These are phyloP conservation scores for Notoglanidium macrostoma DNA, from an alignment of 2,797 vertebrate genomes.

Conservation along the genomic window DNA sequence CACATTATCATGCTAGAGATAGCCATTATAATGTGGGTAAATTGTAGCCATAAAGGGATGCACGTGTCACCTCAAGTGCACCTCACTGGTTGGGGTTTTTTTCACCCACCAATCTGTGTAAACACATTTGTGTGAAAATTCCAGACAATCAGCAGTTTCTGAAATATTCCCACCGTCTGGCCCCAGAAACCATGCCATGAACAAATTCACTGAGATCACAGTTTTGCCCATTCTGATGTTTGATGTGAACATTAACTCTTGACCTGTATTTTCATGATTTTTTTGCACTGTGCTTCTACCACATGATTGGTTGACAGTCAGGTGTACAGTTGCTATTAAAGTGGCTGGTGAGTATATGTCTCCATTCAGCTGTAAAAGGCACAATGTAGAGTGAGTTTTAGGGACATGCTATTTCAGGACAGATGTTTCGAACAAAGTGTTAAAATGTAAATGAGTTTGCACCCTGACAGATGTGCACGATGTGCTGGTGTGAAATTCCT, in stretches of 20 bases:
- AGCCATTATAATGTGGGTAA: background rate
- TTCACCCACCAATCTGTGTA: background rate
- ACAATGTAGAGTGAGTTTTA: background rate
- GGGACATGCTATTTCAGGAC: constrained; percentile 19
- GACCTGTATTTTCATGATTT: background rate
- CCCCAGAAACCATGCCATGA: background rate
- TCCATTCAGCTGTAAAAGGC: background rate
- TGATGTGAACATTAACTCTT: background rate
- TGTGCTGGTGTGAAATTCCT: constrained; percentile 27
- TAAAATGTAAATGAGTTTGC: constrained; percentile 21
- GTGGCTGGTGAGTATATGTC: background rate
- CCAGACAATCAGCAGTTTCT: background rate
- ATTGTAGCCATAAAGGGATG: background rate
- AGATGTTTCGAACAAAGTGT: constrained; percentile 18
- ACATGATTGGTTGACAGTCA: background rate
- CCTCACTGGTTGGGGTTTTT: too few relatives aligned
- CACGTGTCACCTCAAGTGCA: background rate
- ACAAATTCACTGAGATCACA: background rate
- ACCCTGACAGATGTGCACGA: constrained; percentile 24
- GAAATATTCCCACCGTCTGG: background rate
- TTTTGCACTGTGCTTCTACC: background rate
- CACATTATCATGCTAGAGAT: background rate
- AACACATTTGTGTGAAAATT: background rate
- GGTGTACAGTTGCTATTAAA: background rate
- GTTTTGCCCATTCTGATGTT: background rate